Conservation (phyloP, 2,797 vertebrate species). For the Eulemur mongoz region DNA sequence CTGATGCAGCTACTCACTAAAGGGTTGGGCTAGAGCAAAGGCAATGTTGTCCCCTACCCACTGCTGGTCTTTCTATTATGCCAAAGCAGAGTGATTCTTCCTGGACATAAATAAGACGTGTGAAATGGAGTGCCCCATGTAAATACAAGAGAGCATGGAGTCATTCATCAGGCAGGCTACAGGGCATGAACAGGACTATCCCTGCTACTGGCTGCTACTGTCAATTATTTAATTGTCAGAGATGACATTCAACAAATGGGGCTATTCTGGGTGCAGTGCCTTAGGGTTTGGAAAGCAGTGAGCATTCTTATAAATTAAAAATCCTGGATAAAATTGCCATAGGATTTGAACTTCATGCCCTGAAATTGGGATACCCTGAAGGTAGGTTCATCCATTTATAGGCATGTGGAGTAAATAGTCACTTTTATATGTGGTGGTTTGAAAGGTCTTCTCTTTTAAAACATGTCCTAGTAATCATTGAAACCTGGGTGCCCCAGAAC, state of each 20-base stretch:
- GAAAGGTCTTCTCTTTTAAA: neutral
- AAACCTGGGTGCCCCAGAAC: neutral
- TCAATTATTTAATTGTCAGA: neutral
- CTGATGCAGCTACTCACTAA: neutral
- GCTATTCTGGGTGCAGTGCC: neutral
- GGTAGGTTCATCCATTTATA: neutral
- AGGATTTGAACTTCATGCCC: neutral
- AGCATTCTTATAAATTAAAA: neutral
- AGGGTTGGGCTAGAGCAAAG: neutral
- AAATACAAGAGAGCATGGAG: neutral
- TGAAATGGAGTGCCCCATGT: neutral
- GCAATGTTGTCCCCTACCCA: rapidly evolving
- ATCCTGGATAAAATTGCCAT: neutral
- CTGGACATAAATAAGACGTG: neutral
- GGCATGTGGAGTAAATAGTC: neutral
- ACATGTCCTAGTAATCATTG: neutral
- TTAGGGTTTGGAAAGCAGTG: neutral
- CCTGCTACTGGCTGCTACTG: neutral
- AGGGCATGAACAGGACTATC: neutral
- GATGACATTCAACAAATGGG: neutral
- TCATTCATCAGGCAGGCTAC: neutral
- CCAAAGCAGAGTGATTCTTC: neutral
- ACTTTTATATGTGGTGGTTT: neutral
- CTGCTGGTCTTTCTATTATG: neutral
- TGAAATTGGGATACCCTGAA: neutral